Base-by-base conservation (phyloP, 2,113 vertebrate species). In the Xyliphius kryptos region DNA sequence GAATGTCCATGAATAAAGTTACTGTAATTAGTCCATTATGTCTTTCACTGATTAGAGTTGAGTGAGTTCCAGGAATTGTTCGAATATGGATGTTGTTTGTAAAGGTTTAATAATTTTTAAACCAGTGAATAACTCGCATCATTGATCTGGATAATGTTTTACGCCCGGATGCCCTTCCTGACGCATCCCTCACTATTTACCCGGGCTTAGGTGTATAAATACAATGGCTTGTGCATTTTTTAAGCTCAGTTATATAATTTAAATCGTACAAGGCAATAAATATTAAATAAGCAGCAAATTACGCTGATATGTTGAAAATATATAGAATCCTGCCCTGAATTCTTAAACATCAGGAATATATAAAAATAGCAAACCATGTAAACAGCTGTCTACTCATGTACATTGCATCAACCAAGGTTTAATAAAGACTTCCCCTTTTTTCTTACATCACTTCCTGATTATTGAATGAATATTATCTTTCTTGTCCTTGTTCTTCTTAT, bases 221-320 rank as follows among this genome's bases (percentile, higher is more conserved):
- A n/a, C n/a, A n/a, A n/a, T n/a, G n/a, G n/a, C 3, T 1, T 2
- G 55, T 38, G 43, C 12, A 41, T n/a, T 41, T 37, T 16, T 10
- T 2, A 54, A 51, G 14, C 14, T 51, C 17, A 1, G 16, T 48
- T 8, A 17, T 47, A 48, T 19, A 6, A 52, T 53, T 22, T 10
- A 54, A 32, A 37, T 36, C n/a, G 9, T 53, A 53, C 36, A 37
- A 40, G 36, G 53, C 53, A 56, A 56, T 56, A 56, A 56, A 16
- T 12, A 38, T 26, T 40, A 56, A 10, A 40, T 38, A 40, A 56
- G 16, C 6, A 38, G 12, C 32, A 17, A 36, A 54, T 11, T 5
- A 17, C 52, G 15, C 37, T 37, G 52, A 17, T 17, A 15, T 36
- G 14, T 32, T 15, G 22, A 32, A 53, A 32, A 53, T 53, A 36